Conservation (phyloP, 2,797 vertebrate species). For the Otolemur crassicaudatus region DNA sequence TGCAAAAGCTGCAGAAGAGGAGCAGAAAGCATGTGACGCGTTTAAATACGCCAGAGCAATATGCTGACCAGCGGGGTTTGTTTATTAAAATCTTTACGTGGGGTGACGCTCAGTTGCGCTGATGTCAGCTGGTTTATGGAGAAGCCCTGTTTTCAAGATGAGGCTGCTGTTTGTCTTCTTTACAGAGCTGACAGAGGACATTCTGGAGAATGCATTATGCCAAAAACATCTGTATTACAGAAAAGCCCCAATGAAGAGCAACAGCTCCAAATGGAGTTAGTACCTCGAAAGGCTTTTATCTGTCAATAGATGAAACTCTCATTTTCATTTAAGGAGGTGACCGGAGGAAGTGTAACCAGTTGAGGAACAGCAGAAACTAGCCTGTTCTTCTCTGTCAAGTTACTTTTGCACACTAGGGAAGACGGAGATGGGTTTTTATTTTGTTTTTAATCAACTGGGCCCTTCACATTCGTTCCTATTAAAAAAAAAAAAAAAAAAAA, state of each 20-base stretch:
- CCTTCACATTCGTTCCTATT: not conserved
- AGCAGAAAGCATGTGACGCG: conserved; percentile 57
- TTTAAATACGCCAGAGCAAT: conserved; percentile 50
- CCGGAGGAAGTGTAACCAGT: conserved; percentile 56
- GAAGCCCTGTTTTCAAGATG: conserved; percentile 80
- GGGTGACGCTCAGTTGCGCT: conserved; percentile 84
- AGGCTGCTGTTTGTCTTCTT: conserved; percentile 84
- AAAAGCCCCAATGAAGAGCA: conserved; percentile 83
- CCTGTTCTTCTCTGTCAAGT: conserved; percentile 31
- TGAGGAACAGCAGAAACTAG: conserved; percentile 75
- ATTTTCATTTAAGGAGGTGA: conserved; percentile 65
- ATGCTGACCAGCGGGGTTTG: conserved; percentile 76
- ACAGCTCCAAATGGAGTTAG: conserved; percentile 72
- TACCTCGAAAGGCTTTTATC: conserved; percentile 73
- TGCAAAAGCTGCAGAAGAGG: conserved; percentile 68
- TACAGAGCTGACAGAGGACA: conserved; percentile 84
- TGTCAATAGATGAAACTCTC: conserved; percentile 73
- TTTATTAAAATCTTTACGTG: conserved; percentile 85
- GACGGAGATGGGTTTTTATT: not conserved
- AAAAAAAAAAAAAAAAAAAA: not conserved
- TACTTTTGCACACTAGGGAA: conserved; percentile 20
- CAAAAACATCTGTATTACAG: conserved; percentile 83
- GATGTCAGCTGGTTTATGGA: conserved; percentile 84
- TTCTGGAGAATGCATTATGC: conserved; percentile 76
- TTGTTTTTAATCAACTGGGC: not conserved